Evolutionary conservation across 2,888 invertebrate species (phyloP).

Genomic region (Synergus itoensis): DNA sequence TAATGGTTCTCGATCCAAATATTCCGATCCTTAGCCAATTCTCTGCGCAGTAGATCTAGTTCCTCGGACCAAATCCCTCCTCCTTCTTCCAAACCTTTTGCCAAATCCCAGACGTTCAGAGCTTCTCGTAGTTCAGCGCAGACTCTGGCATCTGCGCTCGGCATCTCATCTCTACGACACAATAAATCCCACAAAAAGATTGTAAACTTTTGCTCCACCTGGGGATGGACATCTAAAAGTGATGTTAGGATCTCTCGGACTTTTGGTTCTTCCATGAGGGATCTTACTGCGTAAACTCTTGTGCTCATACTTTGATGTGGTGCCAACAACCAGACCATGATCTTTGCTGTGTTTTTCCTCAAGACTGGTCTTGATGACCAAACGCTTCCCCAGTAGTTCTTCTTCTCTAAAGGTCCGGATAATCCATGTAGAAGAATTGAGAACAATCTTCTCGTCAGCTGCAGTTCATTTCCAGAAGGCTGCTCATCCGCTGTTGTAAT

Average conservation of each 20-base stretch:
- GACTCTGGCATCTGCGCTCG: slow-evolving; percentile 74
- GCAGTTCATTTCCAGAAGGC: slow-evolving; percentile 71
- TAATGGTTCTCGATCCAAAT: slow-evolving; percentile 75
- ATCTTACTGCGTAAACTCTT: slow-evolving; percentile 77
- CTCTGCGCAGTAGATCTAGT: slow-evolving; percentile 69
- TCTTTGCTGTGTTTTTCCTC: slow-evolving; percentile 76
- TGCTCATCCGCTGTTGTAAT: slow-evolving; percentile 73
- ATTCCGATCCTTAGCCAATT: slow-evolving; percentile 71
- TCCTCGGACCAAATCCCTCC: slow-evolving; percentile 75
- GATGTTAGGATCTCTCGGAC: slow-evolving; percentile 76
- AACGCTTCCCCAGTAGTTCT: slow-evolving; percentile 71
- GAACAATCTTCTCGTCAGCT: slow-evolving; percentile 79
- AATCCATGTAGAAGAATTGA: slow-evolving; percentile 79
- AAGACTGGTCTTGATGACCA: slow-evolving; percentile 74
- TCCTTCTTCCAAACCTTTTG: slow-evolving; percentile 71
- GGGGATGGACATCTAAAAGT: slow-evolving; percentile 76
- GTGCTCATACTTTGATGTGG: slow-evolving; percentile 77
- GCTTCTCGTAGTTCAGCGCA: slow-evolving; percentile 77
- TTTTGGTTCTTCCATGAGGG: slow-evolving; percentile 77
- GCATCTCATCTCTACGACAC: slow-evolving; percentile 73
- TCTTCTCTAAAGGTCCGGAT: slow-evolving; percentile 70
- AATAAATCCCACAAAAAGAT: slow-evolving; percentile 78
- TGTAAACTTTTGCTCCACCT: slow-evolving; percentile 78
- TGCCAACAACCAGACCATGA: slow-evolving; percentile 78
- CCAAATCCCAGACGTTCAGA: slow-evolving; percentile 76